These are phyloP conservation scores for Nothoprocta pentlandii DNA, from an alignment of 2,113 vertebrate species.

Conservation along the genomic window DNA sequence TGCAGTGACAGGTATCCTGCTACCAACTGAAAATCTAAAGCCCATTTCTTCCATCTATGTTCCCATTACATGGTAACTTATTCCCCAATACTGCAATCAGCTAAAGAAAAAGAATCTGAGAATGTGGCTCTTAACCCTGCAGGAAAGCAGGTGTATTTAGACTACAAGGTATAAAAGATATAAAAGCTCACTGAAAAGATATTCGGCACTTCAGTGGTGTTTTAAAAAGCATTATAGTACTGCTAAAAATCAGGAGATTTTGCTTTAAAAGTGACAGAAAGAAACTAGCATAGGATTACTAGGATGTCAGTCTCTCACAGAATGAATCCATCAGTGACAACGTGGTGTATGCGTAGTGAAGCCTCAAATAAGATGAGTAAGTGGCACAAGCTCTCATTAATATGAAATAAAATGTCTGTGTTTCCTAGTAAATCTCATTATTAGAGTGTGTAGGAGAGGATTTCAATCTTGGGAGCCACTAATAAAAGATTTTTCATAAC, in stretches of 20 bases:
- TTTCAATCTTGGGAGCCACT: conserved; percentile 29
- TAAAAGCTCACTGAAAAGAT: background rate
- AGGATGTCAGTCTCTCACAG: background rate
- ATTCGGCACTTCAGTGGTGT: background rate
- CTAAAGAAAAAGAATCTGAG: background rate
- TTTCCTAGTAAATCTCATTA: conserved; percentile 38
- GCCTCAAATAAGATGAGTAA: conserved; percentile 33
- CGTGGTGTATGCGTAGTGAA: background rate
- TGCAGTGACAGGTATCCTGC: background rate
- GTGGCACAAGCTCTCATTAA: conserved; percentile 18
- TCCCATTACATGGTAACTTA: background rate
- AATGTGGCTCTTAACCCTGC: background rate
- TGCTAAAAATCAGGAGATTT: background rate
- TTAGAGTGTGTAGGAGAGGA: conserved; percentile 15
- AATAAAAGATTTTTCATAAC: conserved; percentile 25
- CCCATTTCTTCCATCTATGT: background rate
- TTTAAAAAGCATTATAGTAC: background rate
- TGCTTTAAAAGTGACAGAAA: conserved; percentile 30
- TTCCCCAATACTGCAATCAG: background rate
- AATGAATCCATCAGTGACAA: background rate
- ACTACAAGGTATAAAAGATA: background rate
- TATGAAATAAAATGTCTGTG: conserved; percentile 14
- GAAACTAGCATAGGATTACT: background rate
- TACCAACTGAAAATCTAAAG: background rate
- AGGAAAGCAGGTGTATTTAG: background rate